These are phyloP conservation scores for Penaeus indicus DNA, from an alignment of 1,140 invertebrate genomes.

Conservation along the genomic window DNA sequence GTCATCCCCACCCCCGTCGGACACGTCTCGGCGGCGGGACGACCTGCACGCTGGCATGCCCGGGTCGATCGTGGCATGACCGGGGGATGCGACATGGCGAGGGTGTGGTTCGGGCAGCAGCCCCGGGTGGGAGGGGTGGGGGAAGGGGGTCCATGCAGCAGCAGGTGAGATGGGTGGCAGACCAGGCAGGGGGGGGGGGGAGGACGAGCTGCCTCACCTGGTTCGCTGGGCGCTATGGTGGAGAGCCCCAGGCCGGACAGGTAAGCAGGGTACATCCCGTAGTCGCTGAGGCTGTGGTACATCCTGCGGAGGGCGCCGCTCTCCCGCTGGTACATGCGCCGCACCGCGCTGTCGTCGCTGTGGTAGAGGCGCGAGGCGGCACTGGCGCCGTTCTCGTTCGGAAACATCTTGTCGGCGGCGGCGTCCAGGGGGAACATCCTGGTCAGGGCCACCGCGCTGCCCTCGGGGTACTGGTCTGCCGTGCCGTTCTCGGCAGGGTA, in stretches of 20 bases:
- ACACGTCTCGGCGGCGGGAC: no score
- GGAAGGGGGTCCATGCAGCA: background rate
- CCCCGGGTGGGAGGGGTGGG: background rate
- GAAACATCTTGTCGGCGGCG: slow-evolving; percentile 18
- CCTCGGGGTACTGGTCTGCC: background rate
- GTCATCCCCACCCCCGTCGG: no score
- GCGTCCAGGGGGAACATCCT: background rate
- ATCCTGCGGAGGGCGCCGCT: slow-evolving; percentile 34
- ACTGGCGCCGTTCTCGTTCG: background rate
- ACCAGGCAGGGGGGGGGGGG: background rate
- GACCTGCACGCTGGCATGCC: no score
- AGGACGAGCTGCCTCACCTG: slow-evolving; percentile 42
- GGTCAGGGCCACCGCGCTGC: no score
- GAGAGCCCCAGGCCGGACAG: slow-evolving; percentile 49
- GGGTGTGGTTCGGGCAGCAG: no score
- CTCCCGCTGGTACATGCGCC: slow-evolving; percentile 26
- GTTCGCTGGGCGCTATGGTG: slow-evolving; percentile 42
- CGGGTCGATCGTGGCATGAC: no score
- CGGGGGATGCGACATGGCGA: no score
- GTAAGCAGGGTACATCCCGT: slow-evolving; percentile 44
- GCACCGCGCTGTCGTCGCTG: slow-evolving; percentile 43
- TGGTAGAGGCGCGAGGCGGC: slow-evolving; percentile 24
- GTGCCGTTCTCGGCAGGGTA: slow-evolving; percentile 11
- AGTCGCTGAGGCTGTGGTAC: slow-evolving; percentile 55
- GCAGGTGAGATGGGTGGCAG: background rate